Percentiles rank a stretch among this genome's conserved stretches.
These are phyloP conservation scores for Euura saliciscinereae DNA, from an alignment of 1,140 invertebrate genomes.

Conservation along the genomic window DNA sequence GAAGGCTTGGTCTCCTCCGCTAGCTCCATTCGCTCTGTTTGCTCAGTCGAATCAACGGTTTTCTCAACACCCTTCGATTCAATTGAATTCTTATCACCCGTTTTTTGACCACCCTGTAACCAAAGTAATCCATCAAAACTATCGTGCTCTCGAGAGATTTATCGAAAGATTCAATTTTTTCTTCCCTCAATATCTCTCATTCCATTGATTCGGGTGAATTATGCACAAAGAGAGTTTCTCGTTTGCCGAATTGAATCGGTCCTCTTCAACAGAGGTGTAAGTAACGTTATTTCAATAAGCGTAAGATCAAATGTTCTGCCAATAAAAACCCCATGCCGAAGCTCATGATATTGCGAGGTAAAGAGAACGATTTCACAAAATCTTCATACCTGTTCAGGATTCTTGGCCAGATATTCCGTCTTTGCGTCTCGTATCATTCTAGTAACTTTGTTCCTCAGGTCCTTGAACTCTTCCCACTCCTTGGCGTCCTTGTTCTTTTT, in stretches of 20 bases:
- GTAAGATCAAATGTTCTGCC: too few relatives aligned
- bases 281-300: too few relatives aligned
- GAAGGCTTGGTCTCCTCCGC: constrained; percentile 52
- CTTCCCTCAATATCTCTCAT: too few relatives aligned
- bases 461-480: constrained; percentile 63
- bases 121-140: constrained; percentile 41
- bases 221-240: too few relatives aligned
- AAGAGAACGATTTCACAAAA: too few relatives aligned
- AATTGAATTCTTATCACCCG: constrained; percentile 48
- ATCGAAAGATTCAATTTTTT: too few relatives aligned
- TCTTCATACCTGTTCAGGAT: constrained; percentile 58
- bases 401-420: constrained; percentile 59
- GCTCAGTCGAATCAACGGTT: constrained; percentile 48
- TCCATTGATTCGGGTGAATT: too few relatives aligned
- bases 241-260: too few relatives aligned
- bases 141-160: neutral
- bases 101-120: constrained; percentile 53
- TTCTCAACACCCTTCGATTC: constrained; percentile 52
- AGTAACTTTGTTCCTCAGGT: constrained; percentile 62
- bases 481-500: constrained; percentile 59
- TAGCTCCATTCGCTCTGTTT: constrained; percentile 49
- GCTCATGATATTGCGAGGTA: too few relatives aligned
- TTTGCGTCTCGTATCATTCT: constrained; percentile 62
- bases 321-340: too few relatives aligned
- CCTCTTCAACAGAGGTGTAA: too few relatives aligned